Percentiles rank a stretch among this genome's conserved stretches.
phyloP scores from a whole-genome alignment of 37 sponge, comb jelly and placozoan genomes.

The Spongilla lacustris region DNA sequence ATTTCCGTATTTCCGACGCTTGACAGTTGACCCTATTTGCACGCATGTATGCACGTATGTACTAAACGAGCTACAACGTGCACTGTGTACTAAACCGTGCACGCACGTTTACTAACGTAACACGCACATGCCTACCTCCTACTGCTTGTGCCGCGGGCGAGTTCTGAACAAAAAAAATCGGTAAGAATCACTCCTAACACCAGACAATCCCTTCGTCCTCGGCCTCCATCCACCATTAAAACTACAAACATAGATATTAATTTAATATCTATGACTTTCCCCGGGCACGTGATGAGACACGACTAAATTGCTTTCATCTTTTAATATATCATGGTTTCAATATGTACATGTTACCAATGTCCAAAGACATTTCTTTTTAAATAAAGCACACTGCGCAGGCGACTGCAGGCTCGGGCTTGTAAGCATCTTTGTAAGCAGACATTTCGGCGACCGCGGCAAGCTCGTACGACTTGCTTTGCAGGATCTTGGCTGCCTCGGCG shows the following conservation, averaged over 20 bases:
- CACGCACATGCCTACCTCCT: background rate
- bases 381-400: background rate
- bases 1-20: too few relatives aligned
- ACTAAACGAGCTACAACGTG: too few relatives aligned
- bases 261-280: too few relatives aligned
- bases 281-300: too few relatives aligned
- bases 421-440: background rate
- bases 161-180: background rate
- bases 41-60: too few relatives aligned
- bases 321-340: background rate
- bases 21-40: too few relatives aligned
- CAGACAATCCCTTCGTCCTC: too few relatives aligned
- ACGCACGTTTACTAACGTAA: background rate
- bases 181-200: too few relatives aligned
- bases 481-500: background rate
- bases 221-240: too few relatives aligned
- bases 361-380: background rate
- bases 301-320: too few relatives aligned
- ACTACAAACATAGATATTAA: too few relatives aligned
- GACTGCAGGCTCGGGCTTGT: background rate
- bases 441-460: background rate
- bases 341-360: background rate
- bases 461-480: background rate
- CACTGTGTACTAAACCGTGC: too few relatives aligned
- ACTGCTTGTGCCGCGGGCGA: background rate